Conservation (phyloP, 2,888 invertebrate species). For the Euproctis similis region DNA sequence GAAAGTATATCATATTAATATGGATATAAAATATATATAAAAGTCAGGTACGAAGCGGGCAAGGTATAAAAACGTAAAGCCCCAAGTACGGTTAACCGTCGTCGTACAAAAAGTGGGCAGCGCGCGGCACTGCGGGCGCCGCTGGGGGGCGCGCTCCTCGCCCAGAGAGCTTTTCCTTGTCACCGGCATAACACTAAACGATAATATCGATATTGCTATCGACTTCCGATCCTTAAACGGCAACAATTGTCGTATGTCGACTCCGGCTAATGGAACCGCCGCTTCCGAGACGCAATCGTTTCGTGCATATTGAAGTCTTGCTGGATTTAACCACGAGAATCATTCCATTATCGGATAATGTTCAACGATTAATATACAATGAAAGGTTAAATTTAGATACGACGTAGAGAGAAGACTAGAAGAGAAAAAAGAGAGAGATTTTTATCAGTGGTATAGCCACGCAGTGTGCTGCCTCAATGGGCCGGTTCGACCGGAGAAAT, state of each 20-base stretch:
- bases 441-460: too few relatives aligned
- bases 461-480: too few relatives aligned
- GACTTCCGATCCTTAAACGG: conserved; percentile 61
- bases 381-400: too few relatives aligned
- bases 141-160: conserved; percentile 38
- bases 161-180: conserved; percentile 71
- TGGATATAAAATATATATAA: too few relatives aligned
- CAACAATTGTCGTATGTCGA: conserved; percentile 61
- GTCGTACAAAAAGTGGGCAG: conserved; percentile 25
- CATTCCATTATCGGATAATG: too few relatives aligned
- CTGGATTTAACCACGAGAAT: conserved; percentile 33
- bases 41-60: conserved; percentile 3
- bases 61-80: conserved; percentile 25
- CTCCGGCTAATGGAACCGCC: conserved; percentile 58
- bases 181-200: conserved; percentile 70
- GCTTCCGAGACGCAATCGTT: conserved; percentile 28
- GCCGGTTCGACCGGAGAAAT: too few relatives aligned
- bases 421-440: too few relatives aligned
- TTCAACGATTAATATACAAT: too few relatives aligned
- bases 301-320: conserved; percentile 42
- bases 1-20: too few relatives aligned
- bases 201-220: conserved; percentile 63
- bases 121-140: conserved; percentile 38
- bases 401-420: too few relatives aligned
- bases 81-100: conserved; percentile 30